A percentile compares a stretch with the other conserved stretches of the same genome.
These are phyloP conservation scores for Muntiacus muntjak DNA, from an alignment of 2,113 vertebrate genomes.

Conservation along the genomic window DNA sequence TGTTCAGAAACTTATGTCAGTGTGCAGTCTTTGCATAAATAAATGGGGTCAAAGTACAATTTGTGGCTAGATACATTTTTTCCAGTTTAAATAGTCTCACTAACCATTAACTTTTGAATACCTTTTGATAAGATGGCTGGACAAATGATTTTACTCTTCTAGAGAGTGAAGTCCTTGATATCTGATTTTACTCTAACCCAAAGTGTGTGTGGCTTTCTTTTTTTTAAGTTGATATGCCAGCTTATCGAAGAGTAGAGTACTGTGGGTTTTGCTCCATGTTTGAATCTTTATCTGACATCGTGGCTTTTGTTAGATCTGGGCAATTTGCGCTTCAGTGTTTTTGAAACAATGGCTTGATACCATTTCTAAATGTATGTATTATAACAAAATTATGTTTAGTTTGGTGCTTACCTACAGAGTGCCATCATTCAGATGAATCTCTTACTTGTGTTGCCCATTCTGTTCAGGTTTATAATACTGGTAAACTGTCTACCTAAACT, in stretches of 20 bases:
- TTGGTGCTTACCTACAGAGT: conserved; percentile 57
- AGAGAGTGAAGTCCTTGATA: conserved; percentile 15
- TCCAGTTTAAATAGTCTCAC: conserved; percentile 65
- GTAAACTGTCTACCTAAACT: conserved; percentile 39
- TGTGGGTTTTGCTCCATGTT: conserved; percentile 67
- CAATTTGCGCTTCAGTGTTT: conserved; percentile 75
- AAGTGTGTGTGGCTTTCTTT: conserved; percentile 1
- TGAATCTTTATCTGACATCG: conserved; percentile 59
- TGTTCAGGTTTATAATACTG: background rate
- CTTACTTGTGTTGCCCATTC: conserved; percentile 54
- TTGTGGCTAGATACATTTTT: conserved; percentile 63
- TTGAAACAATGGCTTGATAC: conserved; percentile 68
- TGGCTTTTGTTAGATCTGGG: conserved; percentile 73
- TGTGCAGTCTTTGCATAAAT: conserved; percentile 10
- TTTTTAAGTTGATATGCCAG: conserved; percentile 16
- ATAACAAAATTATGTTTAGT: conserved; percentile 54
- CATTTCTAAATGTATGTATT: conserved; percentile 70
- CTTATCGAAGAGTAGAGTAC: conserved; percentile 12
- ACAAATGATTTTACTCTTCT: conserved; percentile 50
- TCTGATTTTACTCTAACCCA: conserved; percentile 4
- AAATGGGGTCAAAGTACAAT: conserved; percentile 65
- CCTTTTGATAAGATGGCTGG: conserved; percentile 55
- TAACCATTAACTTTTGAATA: conserved; percentile 52
- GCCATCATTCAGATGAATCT: conserved; percentile 28
- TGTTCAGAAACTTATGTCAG: background rate